Conservation (phyloP, 2,888 invertebrate genomes). For the Pherbina coryleti region DNA sequence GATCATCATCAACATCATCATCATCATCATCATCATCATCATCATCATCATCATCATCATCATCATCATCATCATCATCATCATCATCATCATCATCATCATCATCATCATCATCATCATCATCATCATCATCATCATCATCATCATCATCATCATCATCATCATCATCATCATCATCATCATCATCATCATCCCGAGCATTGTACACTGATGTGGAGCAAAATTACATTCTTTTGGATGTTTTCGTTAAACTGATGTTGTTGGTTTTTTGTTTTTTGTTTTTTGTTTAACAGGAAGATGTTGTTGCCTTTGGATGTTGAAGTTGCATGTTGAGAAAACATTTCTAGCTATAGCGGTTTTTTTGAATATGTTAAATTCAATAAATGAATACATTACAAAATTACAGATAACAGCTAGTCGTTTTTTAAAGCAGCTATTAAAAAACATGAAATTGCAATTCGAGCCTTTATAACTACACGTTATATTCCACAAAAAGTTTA, state of each 20-base stretch:
- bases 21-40: background rate
- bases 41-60: constrained; percentile 48
- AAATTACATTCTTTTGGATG: background rate
- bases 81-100: constrained; percentile 46
- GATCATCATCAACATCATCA: too few relatives aligned
- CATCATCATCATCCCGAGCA: background rate
- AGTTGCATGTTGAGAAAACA: constrained; percentile 14
- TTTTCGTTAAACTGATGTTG: background rate
- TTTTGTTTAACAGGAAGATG: constrained; percentile 7
- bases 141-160: constrained; percentile 27
- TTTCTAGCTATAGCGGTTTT: background rate
- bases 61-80: constrained; percentile 31
- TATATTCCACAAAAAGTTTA: too few relatives aligned
- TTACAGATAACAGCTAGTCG: too few relatives aligned
- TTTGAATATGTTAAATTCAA: background rate
- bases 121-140: constrained; percentile 8
- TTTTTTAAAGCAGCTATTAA: too few relatives aligned
- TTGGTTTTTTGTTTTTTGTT: background rate
- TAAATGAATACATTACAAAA: too few relatives aligned
- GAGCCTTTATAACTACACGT: too few relatives aligned
- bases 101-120: constrained; percentile 39
- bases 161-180: background rate
- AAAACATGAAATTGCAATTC: too few relatives aligned
- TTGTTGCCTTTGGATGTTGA: background rate
- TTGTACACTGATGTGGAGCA: constrained; percentile 20